Evolutionary conservation across 1,140 invertebrate species (phyloP).

Genomic region (Conus betulinus): DNA sequence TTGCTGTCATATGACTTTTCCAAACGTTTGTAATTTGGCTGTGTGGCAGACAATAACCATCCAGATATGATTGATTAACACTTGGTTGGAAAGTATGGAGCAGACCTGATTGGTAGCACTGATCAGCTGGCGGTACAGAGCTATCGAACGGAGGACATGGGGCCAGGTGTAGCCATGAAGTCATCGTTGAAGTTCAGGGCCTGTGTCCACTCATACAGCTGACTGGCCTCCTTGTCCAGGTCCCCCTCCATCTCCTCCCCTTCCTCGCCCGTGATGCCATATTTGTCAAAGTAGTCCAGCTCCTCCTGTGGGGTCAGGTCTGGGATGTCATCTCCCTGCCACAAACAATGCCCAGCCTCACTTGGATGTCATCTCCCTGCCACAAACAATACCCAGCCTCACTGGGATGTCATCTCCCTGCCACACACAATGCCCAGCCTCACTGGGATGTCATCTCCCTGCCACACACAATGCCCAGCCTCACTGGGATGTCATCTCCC

Average conservation of each 20-base stretch:
- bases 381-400: neutral
- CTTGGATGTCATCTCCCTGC: neutral
- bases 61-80: too few relatives aligned
- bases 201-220: constrained; percentile 74
- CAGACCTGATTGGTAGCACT: too few relatives aligned
- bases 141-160: constrained; percentile 18
- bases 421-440: neutral
- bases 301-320: constrained; percentile 16
- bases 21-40: too few relatives aligned
- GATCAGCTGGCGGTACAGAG: neutral
- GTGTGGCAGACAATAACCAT: too few relatives aligned
- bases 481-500: neutral
- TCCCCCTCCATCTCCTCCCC: constrained; percentile 57
- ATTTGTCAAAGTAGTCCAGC: constrained; percentile 47
- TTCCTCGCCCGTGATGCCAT: constrained; percentile 52
- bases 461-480: neutral
- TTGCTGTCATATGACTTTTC: too few relatives aligned
- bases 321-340: neutral
- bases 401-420: neutral
- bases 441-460: neutral
- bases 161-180: constrained; percentile 61
- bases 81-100: too few relatives aligned
- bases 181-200: constrained; percentile 70
- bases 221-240: constrained; percentile 69
- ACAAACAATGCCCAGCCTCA: neutral